Conservation (phyloP, 1,140 invertebrate species). For the Drosophila suzukii region DNA sequence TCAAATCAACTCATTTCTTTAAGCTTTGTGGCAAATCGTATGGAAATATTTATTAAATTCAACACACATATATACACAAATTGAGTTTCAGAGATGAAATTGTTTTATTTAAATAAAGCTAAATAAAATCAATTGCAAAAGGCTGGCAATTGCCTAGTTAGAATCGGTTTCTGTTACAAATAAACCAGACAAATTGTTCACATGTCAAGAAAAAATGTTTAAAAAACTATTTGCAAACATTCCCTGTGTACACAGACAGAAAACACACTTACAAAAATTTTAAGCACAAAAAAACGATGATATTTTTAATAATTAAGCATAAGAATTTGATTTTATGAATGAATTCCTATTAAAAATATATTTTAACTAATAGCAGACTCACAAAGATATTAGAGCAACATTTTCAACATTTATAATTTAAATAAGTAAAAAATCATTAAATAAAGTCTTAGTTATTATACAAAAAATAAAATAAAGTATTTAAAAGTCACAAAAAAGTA, state of each 20-base stretch:
- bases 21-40: background rate
- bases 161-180: background rate
- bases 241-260: background rate
- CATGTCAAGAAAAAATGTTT: background rate
- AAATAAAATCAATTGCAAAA: background rate
- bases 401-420: too few species aligned
- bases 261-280: background rate
- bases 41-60: background rate
- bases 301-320: too few species aligned
- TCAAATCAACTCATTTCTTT: background rate
- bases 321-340: too few species aligned
- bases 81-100: background rate
- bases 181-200: conserved; percentile 7
- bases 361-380: too few species aligned
- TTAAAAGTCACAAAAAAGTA: too few species aligned
- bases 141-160: background rate
- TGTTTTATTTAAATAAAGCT: background rate
- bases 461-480: too few species aligned
- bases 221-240: background rate
- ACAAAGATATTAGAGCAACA: too few species aligned
- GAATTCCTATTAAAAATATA: too few species aligned
- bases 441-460: too few species aligned
- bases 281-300: background rate
- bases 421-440: too few species aligned
- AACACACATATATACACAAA: background rate